Conservation (phyloP, 2,113 vertebrate species). For the Phalacrocorax pelagicus region DNA sequence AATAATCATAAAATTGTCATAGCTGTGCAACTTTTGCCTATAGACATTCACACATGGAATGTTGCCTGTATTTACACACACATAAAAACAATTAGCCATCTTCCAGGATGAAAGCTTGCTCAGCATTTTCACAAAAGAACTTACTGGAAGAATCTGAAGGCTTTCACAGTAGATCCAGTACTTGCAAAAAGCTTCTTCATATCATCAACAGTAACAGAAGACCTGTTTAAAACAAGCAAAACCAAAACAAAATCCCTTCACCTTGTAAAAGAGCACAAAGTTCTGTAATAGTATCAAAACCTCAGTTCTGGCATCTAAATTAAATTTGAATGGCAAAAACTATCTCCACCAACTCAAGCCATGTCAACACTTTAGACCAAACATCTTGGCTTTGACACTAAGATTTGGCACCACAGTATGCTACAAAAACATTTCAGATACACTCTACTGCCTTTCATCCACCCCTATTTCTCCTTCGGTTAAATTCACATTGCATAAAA, state of each 20-base stretch:
- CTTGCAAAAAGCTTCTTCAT: conserved; percentile 83
- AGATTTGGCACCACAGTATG: not conserved
- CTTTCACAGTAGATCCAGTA: conserved; percentile 83
- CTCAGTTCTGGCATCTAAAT: not conserved
- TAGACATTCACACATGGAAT: not conserved
- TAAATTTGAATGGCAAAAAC: not conserved
- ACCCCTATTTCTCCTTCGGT: not conserved
- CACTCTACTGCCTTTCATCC: not conserved
- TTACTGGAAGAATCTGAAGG: conserved; percentile 83
- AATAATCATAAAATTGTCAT: not conserved
- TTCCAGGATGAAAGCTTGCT: not conserved
- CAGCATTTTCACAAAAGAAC: conserved; percentile 45
- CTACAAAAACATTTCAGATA: not conserved
- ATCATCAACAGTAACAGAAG: conserved; percentile 80
- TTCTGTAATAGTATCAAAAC: not conserved
- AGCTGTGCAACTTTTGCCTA: not conserved
- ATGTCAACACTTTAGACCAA: not conserved
- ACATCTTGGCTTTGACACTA: not conserved
- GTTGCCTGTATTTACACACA: not conserved
- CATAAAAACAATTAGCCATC: not conserved
- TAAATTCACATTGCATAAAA: not conserved
- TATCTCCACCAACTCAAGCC: not conserved
- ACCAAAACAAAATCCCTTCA: not conserved
- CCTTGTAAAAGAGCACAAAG: not conserved
- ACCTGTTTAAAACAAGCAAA: conserved; percentile 62